Base-by-base conservation (phyloP, 2,113 vertebrate species). In the Triplophysa dalaica region DNA sequence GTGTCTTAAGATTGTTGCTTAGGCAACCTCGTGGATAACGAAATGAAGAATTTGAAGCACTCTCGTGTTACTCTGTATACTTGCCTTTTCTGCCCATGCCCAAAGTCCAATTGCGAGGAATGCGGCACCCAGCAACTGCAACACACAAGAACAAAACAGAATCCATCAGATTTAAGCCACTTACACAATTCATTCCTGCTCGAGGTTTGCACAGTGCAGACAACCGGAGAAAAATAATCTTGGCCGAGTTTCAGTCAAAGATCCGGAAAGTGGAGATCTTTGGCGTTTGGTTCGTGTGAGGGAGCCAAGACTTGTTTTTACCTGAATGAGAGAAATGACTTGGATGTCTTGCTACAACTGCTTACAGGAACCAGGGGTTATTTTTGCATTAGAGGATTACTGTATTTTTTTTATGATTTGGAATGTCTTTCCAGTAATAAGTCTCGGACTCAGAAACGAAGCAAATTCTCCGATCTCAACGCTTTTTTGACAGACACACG, bases 51-150 rank as follows among this genome's bases (percentile, higher is more conserved):
- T 88, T 66, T 82, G 19, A 88, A 77, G 79, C 86, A 86, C 85
- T 13, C 17, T 41, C 41, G 24, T 56, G 63, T 77, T 68, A 45
- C 11, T 66, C 62, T 16, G 21, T 75, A 60, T 64, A 77, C 91
- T 93, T 92, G 95, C 96, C 95, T 97, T 97, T 88, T 97, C 95
- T 77, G 94, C 93, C 96, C 96, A 97, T 90, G 96, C 96, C 96
- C 96, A 97, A 85, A 97, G 90, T 85, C 94, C 96, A 3, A 97
- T 92, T 75, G 87, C 93, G 84, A 97, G 90, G 90, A 97, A 96
- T 85, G 95, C 88, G 45, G 95, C 95, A 85, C 95, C 96, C 70
- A 97, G 90, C 87, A 97, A 93, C 96, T 97, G 91, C 87, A 93
- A 85, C 89, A 83, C 91, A 89, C 89, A 82, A 61, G 52, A 22